Evolutionary conservation across 1,140 invertebrate species (phyloP).

Genomic region (Drosophila repletoides): DNA sequence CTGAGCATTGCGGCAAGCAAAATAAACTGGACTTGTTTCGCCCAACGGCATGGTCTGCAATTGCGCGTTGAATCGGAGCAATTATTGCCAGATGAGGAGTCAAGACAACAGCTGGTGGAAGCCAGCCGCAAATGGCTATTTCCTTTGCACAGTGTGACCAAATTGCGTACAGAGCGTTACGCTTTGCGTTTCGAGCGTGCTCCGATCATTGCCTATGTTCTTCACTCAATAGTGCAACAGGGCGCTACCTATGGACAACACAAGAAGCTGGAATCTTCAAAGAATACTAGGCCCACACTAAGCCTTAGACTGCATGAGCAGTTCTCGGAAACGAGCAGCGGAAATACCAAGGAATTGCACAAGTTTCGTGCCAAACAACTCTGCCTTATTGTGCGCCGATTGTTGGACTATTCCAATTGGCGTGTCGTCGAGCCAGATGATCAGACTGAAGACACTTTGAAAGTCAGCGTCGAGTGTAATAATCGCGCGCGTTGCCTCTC

Average conservation of each 20-base stretch:
- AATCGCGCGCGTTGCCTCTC: slow-evolving; percentile 1
- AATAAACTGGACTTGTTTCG: slow-evolving; percentile 35
- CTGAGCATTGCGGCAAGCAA: slow-evolving; percentile 28
- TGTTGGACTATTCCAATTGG: slow-evolving; percentile 53
- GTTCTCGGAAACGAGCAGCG: neutral
- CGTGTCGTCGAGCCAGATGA: slow-evolving; percentile 10
- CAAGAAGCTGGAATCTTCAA: neutral
- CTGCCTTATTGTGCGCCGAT: slow-evolving; percentile 23
- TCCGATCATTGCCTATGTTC: slow-evolving; percentile 36
- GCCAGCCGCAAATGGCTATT: slow-evolving; percentile 31
- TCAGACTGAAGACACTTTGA: slow-evolving; percentile 12
- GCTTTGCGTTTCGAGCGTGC: slow-evolving; percentile 39
- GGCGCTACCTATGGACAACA: slow-evolving; percentile 29
- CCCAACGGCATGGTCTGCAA: neutral
- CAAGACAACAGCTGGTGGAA: slow-evolving; percentile 20
- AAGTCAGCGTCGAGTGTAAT: slow-evolving; percentile 26
- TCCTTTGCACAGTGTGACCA: slow-evolving; percentile 5
- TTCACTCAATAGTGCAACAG: slow-evolving; percentile 6
- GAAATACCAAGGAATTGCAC: slow-evolving; percentile 27
- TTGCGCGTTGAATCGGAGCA: neutral
- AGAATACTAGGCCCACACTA: neutral
- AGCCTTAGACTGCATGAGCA: slow-evolving; percentile 1
- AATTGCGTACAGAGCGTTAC: slow-evolving; percentile 32
- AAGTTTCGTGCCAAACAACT: slow-evolving; percentile 49
- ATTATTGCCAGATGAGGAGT: slow-evolving; percentile 15